phyloP scores from a whole-genome alignment of 2,888 invertebrate species.

The Tortrix viridana region DNA sequence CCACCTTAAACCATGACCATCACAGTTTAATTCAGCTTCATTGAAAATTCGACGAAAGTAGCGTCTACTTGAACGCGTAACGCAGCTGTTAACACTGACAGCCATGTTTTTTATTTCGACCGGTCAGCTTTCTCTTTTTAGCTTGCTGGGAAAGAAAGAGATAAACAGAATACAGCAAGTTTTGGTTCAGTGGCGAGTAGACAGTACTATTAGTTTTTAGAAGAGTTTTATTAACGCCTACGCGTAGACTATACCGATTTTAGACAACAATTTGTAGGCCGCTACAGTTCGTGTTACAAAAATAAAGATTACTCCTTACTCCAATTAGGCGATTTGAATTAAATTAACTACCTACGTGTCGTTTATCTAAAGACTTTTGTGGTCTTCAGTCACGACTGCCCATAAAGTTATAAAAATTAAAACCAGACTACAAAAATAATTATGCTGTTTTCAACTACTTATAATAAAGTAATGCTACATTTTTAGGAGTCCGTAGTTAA shows the following conservation, averaged over 20 bases:
- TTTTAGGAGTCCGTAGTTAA: no score
- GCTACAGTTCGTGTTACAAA: no score
- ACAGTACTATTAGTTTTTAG: slow-evolving; percentile 1
- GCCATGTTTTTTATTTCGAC: slow-evolving; percentile 29
- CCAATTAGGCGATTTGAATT: no score
- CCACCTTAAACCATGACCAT: accelerated
- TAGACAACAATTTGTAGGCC: not conserved
- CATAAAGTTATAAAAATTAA: no score
- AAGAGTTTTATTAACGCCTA: slow-evolving; percentile 6
- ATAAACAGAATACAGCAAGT: slow-evolving; percentile 5
- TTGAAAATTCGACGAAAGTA: not conserved
- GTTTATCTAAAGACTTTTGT: no score
- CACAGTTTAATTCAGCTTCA: not conserved
- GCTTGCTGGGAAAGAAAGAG: not conserved
- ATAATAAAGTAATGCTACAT: no score
- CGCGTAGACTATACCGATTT: not conserved
- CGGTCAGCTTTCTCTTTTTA: slow-evolving; percentile 20
- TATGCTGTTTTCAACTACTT: no score
- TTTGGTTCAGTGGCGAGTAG: not conserved
- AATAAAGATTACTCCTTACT: no score
- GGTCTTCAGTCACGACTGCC: no score
- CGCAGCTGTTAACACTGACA: slow-evolving; percentile 33
- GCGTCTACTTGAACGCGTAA: slow-evolving; percentile 28
- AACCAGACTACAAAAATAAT: no score
- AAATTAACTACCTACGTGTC: no score